Percentiles rank a stretch among this genome's conserved stretches.
phyloP scores from a whole-genome alignment of 1,140 invertebrate species.

The Ganaspis sp. region DNA sequence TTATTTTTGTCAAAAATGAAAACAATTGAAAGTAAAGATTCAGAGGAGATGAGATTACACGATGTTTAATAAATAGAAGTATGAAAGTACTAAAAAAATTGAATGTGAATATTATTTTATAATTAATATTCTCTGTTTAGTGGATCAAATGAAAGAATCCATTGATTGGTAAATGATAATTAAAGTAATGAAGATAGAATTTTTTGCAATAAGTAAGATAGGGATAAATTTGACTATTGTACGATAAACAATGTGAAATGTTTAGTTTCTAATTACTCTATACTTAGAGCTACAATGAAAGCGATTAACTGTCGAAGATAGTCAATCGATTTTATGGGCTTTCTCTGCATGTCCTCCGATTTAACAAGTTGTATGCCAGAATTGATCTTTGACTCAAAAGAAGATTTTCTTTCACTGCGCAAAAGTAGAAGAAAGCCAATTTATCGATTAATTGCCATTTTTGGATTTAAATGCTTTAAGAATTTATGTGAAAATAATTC shows the following conservation, averaged over 20 bases:
- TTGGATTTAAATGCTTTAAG: no score
- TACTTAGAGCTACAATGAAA: neutral
- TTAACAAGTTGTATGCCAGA: neutral
- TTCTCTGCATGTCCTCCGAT: neutral
- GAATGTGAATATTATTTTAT: no score
- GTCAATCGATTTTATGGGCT: conserved; percentile 11
- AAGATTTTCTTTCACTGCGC: neutral
- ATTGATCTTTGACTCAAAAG: neutral
- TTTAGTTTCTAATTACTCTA: neutral
- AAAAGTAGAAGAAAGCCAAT: neutral
- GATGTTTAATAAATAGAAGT: no score
- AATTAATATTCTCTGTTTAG: no score
- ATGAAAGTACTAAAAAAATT: no score
- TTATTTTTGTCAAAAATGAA: no score
- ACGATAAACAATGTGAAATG: neutral
- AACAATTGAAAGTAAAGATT: no score
- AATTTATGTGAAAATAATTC: no score
- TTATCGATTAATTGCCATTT: neutral
- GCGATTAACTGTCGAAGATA: neutral
- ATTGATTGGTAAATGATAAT: neutral
- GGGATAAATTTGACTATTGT: neutral
- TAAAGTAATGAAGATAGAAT: conserved; percentile 23
- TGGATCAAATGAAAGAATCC: neutral
- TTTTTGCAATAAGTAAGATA: conserved; percentile 31
- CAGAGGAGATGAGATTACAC: no score